phyloP scores from a whole-genome alignment of 2,888 invertebrate species.

The Hyppa rectilinea region DNA sequence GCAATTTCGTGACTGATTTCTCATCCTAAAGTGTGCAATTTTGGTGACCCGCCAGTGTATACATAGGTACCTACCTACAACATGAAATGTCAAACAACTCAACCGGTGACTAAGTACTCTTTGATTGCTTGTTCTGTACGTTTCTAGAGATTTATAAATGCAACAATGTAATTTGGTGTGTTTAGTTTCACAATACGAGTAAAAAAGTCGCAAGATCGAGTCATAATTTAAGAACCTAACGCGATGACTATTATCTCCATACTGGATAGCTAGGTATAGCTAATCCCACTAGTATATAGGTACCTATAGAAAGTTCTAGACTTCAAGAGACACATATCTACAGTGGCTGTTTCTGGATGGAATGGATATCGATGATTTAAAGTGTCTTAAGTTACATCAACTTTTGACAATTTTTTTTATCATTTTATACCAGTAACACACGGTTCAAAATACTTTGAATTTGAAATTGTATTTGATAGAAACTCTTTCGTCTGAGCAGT shows the following conservation, averaged over 20 bases:
- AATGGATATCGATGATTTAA: background rate
- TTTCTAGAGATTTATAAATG: constrained; percentile 59
- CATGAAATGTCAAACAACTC: constrained; percentile 72
- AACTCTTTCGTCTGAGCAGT: too few species aligned
- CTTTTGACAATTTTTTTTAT: background rate
- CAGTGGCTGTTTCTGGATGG: background rate
- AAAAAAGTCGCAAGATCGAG: constrained; percentile 4
- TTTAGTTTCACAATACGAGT: constrained; percentile 24
- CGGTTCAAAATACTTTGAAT: too few species aligned
- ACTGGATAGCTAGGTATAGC: background rate
- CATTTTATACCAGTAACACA: too few species aligned
- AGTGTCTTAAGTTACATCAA: background rate
- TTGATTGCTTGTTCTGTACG: constrained; percentile 60
- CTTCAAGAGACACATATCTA: background rate
- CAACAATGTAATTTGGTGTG: constrained; percentile 39
- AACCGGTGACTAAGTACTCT: constrained; percentile 66
- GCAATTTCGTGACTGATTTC: constrained; percentile 90
- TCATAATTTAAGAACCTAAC: background rate
- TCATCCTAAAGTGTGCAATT: constrained; percentile 88
- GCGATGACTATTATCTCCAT: background rate
- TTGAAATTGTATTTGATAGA: too few species aligned
- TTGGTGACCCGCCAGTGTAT: constrained; percentile 73
- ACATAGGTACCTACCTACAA: constrained; percentile 14
- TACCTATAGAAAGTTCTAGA: background rate
- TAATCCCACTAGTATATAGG: background rate